Conservation (phyloP, 2,113 vertebrate genomes). For the Pseudorectes ferrugineus region DNA sequence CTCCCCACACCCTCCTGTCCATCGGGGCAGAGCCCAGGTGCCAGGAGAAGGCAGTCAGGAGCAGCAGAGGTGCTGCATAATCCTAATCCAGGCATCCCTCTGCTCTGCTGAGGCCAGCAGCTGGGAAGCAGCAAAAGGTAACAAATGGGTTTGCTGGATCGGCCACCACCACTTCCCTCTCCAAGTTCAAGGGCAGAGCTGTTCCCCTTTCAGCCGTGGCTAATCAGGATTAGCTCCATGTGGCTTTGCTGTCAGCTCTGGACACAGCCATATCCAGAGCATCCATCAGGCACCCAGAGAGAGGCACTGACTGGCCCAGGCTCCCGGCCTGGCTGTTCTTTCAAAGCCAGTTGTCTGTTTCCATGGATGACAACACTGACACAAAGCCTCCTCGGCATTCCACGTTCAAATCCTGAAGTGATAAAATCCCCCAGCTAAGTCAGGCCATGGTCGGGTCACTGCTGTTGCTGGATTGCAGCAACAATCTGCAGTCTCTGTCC, state of each 20-base stretch:
- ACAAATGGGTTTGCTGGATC: not conserved
- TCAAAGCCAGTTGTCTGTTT: not conserved
- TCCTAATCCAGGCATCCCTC: not conserved
- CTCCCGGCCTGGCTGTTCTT: not conserved
- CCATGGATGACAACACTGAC: not conserved
- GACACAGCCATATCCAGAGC: not conserved
- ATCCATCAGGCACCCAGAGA: not conserved
- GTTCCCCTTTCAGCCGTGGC: not conserved
- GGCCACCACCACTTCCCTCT: not conserved
- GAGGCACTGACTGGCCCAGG: not conserved
- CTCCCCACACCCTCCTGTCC: not conserved
- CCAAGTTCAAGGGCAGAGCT: constrained; percentile 47
- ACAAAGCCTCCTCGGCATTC: not conserved
- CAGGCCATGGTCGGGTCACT: not conserved
- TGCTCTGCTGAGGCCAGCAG: not conserved
- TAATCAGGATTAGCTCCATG: constrained; percentile 49
- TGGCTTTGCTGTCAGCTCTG: not conserved
- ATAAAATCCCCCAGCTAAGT: not conserved
- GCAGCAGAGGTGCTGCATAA: not conserved
- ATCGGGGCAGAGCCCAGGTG: accelerated
- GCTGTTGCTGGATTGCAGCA: not conserved
- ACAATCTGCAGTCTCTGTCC: not conserved
- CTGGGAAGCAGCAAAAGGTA: not conserved
- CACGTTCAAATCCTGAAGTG: not conserved
- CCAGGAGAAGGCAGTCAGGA: not conserved